Percentiles rank a stretch among this genome's conserved stretches.
Conservation (phyloP, 2,113 vertebrate genomes). For the Pseudorasbora parva region DNA sequence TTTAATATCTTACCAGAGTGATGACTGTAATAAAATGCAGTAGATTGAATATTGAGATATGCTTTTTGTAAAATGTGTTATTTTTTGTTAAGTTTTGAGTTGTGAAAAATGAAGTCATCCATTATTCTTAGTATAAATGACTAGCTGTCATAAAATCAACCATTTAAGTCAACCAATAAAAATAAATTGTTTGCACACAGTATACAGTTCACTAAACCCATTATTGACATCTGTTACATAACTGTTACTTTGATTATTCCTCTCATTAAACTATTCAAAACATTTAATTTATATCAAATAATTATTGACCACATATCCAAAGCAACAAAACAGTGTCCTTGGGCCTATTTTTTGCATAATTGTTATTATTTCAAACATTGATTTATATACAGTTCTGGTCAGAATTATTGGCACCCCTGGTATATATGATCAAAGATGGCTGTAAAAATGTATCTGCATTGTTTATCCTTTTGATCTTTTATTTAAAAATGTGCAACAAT, state of each 20-base stretch:
- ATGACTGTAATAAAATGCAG: not conserved
- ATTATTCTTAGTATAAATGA: constrained; percentile 20
- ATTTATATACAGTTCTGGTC: too few species aligned
- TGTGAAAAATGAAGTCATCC: not conserved
- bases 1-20: not conserved
- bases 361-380: too few species aligned
- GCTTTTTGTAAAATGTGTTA: not conserved
- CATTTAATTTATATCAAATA: not conserved
- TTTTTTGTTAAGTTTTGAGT: not conserved
- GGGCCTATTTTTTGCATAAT: too few species aligned
- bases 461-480: too few species aligned
- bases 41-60: not conserved
- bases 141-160: constrained; percentile 9
- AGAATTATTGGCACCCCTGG: too few species aligned
- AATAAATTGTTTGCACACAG: constrained; percentile 31
- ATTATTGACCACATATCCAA: not conserved
- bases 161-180: not conserved
- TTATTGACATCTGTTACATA: constrained; percentile 1
- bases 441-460: too few species aligned
- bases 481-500: too few species aligned
- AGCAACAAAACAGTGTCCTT: too few species aligned
- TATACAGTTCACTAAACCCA: not conserved
- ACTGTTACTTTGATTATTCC: not conserved
- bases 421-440: too few species aligned
- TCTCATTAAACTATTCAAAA: not conserved